These are phyloP conservation scores for Holothuria leucospilota DNA, from an alignment of 53 echinoderm and acorn worm species.

Conservation along the genomic window DNA sequence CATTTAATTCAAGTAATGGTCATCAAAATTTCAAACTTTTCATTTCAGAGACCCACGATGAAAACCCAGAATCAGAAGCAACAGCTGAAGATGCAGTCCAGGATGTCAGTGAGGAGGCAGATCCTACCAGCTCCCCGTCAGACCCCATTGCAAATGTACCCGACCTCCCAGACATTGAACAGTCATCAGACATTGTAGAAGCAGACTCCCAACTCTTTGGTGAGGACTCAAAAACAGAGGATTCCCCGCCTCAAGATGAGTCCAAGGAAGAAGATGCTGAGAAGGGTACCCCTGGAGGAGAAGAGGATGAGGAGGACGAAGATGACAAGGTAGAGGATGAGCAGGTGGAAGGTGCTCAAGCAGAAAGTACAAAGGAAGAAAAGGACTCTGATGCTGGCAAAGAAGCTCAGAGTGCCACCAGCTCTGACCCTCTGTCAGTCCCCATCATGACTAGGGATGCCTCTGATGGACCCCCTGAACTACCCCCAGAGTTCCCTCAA, in stretches of 20 bases:
- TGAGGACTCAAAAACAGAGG: conserved; percentile 42
- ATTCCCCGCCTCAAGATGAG: conserved; percentile 13
- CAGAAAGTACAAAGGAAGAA: conserved; percentile 39
- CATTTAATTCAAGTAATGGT: no score
- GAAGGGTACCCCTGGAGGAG: not conserved
- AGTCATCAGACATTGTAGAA: conserved; percentile 40
- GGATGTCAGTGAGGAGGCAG: conserved; percentile 16
- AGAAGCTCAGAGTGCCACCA: not conserved
- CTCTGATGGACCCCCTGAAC: conserved; percentile 78
- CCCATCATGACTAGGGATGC: conserved; percentile 68
- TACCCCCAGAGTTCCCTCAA: conserved; percentile 78
- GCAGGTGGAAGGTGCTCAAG: not conserved
- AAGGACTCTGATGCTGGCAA: conserved; percentile 16
- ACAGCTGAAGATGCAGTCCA: not conserved
- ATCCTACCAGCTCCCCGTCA: conserved; percentile 31
- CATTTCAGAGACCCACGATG: conserved; percentile 31
- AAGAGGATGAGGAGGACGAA: conserved; percentile 26
- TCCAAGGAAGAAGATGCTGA: not conserved
- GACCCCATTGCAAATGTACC: conserved; percentile 56
- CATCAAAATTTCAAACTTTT: not conserved
- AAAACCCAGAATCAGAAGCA: conserved; percentile 40
- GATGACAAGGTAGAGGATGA: conserved; percentile 55
- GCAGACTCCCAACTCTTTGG: conserved; percentile 40
- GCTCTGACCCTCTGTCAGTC: conserved; percentile 31
- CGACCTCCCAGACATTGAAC: conserved; percentile 52